These are phyloP conservation scores for Patagioenas fasciata DNA, from an alignment of 2,113 vertebrate genomes.

Conservation along the genomic window DNA sequence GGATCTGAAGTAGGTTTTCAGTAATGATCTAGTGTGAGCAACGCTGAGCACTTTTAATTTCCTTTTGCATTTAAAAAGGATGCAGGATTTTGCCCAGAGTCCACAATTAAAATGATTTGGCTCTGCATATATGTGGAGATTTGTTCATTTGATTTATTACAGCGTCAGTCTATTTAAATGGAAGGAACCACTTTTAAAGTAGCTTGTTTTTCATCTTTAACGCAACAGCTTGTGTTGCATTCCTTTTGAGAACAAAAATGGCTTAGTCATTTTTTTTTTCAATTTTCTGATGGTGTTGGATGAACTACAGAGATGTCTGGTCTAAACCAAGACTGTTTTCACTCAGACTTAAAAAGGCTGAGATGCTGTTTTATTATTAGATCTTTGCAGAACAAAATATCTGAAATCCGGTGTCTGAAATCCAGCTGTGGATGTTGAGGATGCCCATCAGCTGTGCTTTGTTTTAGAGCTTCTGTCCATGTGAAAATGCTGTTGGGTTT, in stretches of 20 bases:
- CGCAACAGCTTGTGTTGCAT: not conserved
- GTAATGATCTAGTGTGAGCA: not conserved
- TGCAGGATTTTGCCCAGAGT: conserved; percentile 13
- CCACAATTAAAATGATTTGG: not conserved
- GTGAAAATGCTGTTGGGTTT: not conserved
- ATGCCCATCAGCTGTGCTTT: not conserved
- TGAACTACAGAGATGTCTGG: conserved; percentile 30
- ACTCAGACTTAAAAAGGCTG: not conserved
- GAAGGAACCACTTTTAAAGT: conserved; percentile 30
- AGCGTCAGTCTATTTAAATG: conserved; percentile 17
- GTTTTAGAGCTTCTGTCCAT: not conserved
- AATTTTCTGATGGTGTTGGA: conserved; percentile 24
- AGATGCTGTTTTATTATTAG: conserved; percentile 32
- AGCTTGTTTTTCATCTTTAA: conserved; percentile 34
- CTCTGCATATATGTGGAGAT: not conserved
- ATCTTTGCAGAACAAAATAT: not conserved
- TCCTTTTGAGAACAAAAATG: conserved; percentile 11
- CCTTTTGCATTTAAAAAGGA: conserved; percentile 35
- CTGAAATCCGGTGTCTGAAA: not conserved
- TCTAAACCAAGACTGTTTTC: conserved; percentile 42
- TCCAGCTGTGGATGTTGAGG: not conserved
- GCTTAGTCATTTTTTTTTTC: conserved; percentile 16
- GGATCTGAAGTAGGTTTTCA: not conserved
- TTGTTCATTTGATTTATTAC: conserved; percentile 23
- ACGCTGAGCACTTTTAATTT: conserved; percentile 6